A percentile compares a stretch with the other conserved stretches of the same genome.
phyloP scores from a whole-genome alignment of 2,888 invertebrate species.

The Dicranocentrus wangi region DNA sequence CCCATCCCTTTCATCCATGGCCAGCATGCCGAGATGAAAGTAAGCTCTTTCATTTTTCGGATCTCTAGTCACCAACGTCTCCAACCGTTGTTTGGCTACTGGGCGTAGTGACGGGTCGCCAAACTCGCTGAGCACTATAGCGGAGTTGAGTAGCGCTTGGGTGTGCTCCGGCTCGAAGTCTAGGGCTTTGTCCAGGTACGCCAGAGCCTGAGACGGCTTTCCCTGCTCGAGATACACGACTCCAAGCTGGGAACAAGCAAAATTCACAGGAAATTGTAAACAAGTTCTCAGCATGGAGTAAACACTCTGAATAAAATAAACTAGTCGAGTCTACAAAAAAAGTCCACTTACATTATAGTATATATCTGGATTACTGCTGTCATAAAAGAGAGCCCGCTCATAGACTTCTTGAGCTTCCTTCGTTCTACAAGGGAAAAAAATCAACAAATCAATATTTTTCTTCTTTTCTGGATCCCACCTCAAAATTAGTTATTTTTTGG shows the following conservation, averaged over 20 bases:
- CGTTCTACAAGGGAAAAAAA: conserved; percentile 77
- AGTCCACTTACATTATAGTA: conserved; percentile 92
- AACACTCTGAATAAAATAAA: too few relatives aligned
- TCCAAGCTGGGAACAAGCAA: conserved; percentile 81
- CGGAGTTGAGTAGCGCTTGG: conserved; percentile 94
- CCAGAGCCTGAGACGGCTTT: conserved; percentile 90
- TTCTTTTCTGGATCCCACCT: not conserved
- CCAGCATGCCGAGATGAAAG: conserved; percentile 96
- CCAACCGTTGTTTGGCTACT: conserved; percentile 84
- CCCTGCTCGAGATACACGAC: conserved; percentile 95
- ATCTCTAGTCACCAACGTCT: conserved; percentile 85
- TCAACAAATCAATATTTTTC: conserved; percentile 20
- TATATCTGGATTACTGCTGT: conserved; percentile 94
- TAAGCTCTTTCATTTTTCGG: conserved; percentile 90
- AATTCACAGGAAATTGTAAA: too few relatives aligned
- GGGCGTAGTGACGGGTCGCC: conserved; percentile 74
- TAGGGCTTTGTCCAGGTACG: conserved; percentile 93
- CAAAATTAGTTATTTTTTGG: too few relatives aligned
- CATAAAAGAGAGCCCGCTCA: conserved; percentile 92
- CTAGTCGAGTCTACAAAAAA: too few relatives aligned
- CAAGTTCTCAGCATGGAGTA: too few relatives aligned
- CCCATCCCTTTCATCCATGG: conserved; percentile 94
- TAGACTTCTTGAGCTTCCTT: conserved; percentile 96
- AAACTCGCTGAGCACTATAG: conserved; percentile 83
- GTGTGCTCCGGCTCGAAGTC: conserved; percentile 95